Percentiles rank a stretch among this genome's conserved stretches.
Evolutionary conservation across 1,140 invertebrate genomes (phyloP).

Genomic region (Spodoptera frugiperda): DNA sequence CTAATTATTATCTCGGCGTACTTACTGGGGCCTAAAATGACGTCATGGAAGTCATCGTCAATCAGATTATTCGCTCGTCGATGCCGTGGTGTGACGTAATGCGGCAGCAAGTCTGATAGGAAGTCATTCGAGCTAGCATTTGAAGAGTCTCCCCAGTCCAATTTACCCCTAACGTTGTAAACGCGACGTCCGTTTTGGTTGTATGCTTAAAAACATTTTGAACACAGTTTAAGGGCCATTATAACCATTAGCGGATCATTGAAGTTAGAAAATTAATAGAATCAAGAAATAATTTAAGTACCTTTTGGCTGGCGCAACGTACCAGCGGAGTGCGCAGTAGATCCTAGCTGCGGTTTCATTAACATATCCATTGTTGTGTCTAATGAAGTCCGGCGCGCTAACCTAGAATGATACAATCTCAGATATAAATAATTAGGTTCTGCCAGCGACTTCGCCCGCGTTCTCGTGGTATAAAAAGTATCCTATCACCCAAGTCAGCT

Average conservation of each 20-base stretch:
- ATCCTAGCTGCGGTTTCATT: slow-evolving; percentile 65
- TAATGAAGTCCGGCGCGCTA: slow-evolving; percentile 69
- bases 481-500: too few relatives aligned
- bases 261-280: background rate
- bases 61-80: slow-evolving; percentile 56
- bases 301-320: slow-evolving; percentile 72
- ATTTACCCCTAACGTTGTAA: slow-evolving; percentile 57
- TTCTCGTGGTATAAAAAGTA: too few relatives aligned
- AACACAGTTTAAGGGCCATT: background rate
- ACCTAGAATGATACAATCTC: slow-evolving; percentile 25
- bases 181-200: slow-evolving; percentile 65
- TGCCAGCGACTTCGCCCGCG: too few relatives aligned
- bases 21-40: slow-evolving; percentile 76
- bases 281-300: slow-evolving; percentile 50
- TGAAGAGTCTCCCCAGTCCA: slow-evolving; percentile 70
- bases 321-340: slow-evolving; percentile 74
- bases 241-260: too few relatives aligned
- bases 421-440: too few relatives aligned
- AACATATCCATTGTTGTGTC: slow-evolving; percentile 72
- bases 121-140: slow-evolving; percentile 70
- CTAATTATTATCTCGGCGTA: background rate
- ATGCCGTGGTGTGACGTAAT: slow-evolving; percentile 80
- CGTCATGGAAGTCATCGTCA: slow-evolving; percentile 79
- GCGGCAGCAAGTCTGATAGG: slow-evolving; percentile 76
- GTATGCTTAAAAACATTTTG: slow-evolving; percentile 54